Base-by-base conservation (phyloP, 1,140 invertebrate species). In the Sminthurides bifidus region DNA sequence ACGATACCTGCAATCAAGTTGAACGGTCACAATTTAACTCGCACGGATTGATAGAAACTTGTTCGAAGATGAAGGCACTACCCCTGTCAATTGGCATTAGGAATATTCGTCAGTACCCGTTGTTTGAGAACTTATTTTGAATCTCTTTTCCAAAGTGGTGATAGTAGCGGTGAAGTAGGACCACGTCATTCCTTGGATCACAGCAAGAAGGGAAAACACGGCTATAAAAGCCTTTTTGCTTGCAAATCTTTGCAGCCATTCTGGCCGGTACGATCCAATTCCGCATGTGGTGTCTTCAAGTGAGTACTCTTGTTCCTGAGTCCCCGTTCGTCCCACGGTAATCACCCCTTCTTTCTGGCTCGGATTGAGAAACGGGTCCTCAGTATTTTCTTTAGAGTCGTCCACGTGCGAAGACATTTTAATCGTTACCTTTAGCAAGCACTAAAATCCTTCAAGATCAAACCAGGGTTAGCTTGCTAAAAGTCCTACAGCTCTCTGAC, bases 111-210 rank as follows among this genome's bases (percentile, higher is more conserved):
- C 44, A 19, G 27, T 67, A 80, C 82, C 82, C 0, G 90, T 92
- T 5, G 90, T 92, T 69, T 90, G 91, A 50, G 90, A 94, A 67
- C 92, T 89, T 44, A 96, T 87, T 76, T 92, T 88, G 70, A 93
- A 96, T 30, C 95, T 75, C 72, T 95, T 95, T 72, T 97, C 92
- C 40, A 97, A 87, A 5, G 92, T 96, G 26, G 93, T 96, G 66
- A 95, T 90, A 50, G 93, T 90, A 65, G 87, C 92, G 29, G 93
- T 92, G 68, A 95, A 91, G 71, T 96, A 97, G 21, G 89, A 91
- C 71, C 86, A 87, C 68, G 87, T 92, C 86, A 93, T 92, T 30
- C 89, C 89, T 71, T 92, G 88, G 12, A 92, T 75, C 0, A 93
- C 85, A 8, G 59, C 35, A 0, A 61, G 26, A 63, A 66, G 1